Evolutionary conservation across 2,888 invertebrate genomes (phyloP).

Genomic region (Drosophila planitibia): DNA sequence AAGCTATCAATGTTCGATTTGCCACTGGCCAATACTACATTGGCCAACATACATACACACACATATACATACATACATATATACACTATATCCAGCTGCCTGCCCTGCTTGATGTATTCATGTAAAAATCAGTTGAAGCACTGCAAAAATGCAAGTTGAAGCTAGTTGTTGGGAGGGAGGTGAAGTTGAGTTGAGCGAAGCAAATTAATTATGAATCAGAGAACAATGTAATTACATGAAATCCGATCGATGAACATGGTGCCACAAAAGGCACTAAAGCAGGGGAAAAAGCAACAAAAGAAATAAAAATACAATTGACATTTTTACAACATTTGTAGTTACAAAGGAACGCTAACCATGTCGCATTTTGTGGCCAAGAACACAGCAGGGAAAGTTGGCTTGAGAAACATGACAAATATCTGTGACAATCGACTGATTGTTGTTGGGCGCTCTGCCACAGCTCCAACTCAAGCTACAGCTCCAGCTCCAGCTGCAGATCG

Average conservation of each 20-base stretch:
- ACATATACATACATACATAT: background rate
- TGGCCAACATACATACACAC: conserved; percentile 36
- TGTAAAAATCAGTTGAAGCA: conserved; percentile 69
- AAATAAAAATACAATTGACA: conserved; percentile 77
- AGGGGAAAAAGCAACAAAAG: conserved; percentile 18
- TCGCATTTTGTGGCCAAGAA: conserved; percentile 56
- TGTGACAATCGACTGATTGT: conserved; percentile 81
- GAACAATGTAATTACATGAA: conserved; percentile 84
- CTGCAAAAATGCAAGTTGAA: conserved; percentile 65
- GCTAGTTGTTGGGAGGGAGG: background rate
- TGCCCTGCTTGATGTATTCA: conserved; percentile 55
- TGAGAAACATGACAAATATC: conserved; percentile 79
- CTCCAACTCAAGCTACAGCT: conserved; percentile 3
- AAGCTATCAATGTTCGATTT: conserved; percentile 79
- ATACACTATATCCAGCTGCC: conserved; percentile 15
- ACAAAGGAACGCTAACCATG: conserved; percentile 63
- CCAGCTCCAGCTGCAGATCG: conserved; percentile 10
- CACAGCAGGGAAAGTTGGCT: conserved; percentile 74
- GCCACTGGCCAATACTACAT: conserved; percentile 33
- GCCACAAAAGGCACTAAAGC: conserved; percentile 54
- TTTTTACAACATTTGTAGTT: conserved; percentile 75
- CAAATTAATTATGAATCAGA: conserved; percentile 83
- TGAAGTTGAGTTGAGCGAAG: conserved; percentile 26
- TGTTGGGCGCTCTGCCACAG: conserved; percentile 53
- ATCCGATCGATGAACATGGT: conserved; percentile 79